Conservation (phyloP, 2,888 invertebrate genomes). For the Troides helena region DNA sequence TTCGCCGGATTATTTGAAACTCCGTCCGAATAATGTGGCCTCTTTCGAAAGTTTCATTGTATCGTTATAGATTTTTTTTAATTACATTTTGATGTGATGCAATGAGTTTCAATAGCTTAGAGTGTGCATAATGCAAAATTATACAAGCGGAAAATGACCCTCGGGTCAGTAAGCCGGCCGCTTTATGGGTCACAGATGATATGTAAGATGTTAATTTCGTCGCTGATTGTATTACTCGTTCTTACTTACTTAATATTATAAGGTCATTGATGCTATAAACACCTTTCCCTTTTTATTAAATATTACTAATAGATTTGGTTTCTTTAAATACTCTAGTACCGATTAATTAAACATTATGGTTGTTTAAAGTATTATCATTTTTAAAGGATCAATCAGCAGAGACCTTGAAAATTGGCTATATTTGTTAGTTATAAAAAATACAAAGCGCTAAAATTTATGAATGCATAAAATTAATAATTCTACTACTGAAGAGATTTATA, state of each 20-base stretch:
- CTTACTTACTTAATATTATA: slow-evolving; percentile 5
- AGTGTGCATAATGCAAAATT: slow-evolving; percentile 42
- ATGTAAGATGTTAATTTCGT: slow-evolving; percentile 32
- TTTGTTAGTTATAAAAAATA: too few species aligned
- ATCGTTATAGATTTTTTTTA: slow-evolving; percentile 34
- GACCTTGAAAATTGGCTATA: too few species aligned
- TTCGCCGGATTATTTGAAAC: slow-evolving; percentile 46
- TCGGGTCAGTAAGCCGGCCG: slow-evolving; percentile 61
- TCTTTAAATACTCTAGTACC: not conserved
- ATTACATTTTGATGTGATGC: slow-evolving; percentile 61
- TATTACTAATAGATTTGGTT: not conserved
- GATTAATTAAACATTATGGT: too few species aligned
- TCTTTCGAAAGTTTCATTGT: slow-evolving; percentile 37
- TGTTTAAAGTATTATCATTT: not conserved
- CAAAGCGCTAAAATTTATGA: too few species aligned
- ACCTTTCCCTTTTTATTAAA: not conserved
- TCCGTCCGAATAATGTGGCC: slow-evolving; percentile 30
- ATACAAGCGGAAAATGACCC: slow-evolving; percentile 44
- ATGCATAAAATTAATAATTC: too few species aligned
- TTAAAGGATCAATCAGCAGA: too few species aligned
- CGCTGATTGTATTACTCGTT: slow-evolving; percentile 26
- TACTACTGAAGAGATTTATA: too few species aligned
- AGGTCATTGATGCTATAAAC: slow-evolving; percentile 13
- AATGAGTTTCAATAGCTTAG: slow-evolving; percentile 53
- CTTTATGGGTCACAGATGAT: slow-evolving; percentile 39